These are phyloP conservation scores for Prionailurus bengalensis DNA, from an alignment of 2,113 vertebrate genomes.

Conservation along the genomic window DNA sequence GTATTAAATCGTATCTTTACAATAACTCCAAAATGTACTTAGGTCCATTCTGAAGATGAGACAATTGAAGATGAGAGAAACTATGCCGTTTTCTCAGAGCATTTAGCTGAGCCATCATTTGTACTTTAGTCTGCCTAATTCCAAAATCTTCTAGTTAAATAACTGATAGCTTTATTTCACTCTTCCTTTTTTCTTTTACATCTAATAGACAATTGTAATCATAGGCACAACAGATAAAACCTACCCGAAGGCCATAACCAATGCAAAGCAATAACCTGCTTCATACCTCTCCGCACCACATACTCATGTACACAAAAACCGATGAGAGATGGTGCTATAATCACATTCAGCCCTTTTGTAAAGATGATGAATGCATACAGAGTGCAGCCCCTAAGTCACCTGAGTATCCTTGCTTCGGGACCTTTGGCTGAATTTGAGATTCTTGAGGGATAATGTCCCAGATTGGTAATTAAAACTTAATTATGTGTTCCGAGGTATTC, in stretches of 20 bases:
- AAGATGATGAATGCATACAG: neutral
- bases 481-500: neutral
- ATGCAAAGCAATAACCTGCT: neutral
- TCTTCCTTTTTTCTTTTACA: neutral
- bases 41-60: neutral
- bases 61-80: neutral
- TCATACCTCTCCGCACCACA: neutral
- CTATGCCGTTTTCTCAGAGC: neutral
- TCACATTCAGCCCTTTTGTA: neutral
- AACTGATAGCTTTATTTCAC: neutral
- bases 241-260: neutral
- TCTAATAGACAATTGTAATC: neutral
- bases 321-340: neutral
- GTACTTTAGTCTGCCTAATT: neutral
- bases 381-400: neutral
- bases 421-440: neutral
- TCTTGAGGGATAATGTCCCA: conserved; percentile 77
- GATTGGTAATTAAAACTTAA: conserved; percentile 64
- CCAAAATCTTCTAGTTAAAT: neutral
- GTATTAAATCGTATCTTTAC: neutral
- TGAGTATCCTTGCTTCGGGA: neutral
- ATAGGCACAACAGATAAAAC: neutral
- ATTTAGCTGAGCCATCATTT: neutral
- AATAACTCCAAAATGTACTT: neutral
- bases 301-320: neutral